Evolutionary conservation across 2,797 vertebrate genomes (phyloP), one percentile per base, ranked within the genome.

Genomic region (Pampus argenteus): DNA sequence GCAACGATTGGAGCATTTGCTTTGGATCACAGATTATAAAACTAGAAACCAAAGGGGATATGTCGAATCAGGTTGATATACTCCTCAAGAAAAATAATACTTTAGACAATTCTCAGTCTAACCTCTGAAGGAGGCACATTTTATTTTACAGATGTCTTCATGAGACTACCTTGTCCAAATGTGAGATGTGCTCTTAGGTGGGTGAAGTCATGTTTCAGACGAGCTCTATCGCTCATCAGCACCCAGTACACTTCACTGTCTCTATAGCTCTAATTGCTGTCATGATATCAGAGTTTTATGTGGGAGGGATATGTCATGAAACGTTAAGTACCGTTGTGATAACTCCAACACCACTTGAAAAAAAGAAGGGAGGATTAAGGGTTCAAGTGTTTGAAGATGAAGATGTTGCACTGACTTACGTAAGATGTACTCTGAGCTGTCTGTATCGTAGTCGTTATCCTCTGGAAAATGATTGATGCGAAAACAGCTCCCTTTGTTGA

Each of bases 381-480:
- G 70, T 51, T 71, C 59, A 40, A 67, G 72, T 58, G 76, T 79
- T 68, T 74, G 81, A 78, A 74, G 83, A 78, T 49, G 73, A 74
- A 61, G 71, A 26, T 44, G 75, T 81, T 76, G 75, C 79, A 63
- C 1, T 9, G 54, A 97, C 98, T 98, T 95, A 99, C 98, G 97
- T 84, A 99, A 94, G 86, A 99, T 97, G 89, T 99, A 99, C 84
- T 99, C 98, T 0, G 98, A 98, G 94, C 97, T 98, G 95, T 99
- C 98, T 0, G 98, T 97, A 89, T 99, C 98, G 0, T 99, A 99
- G 88, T 98, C 97, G 1, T 99, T 98, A 92, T 99, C 98, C 64
- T 98, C 97, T n/a, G 98, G 98, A 89, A 99, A 99, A 83, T 99
- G 97, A 94, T 99, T 98, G 94, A 99, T 99, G 88, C 96, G 92